A percentile compares a stretch with the other conserved stretches of the same genome.
phyloP scores from a whole-genome alignment of 2,113 vertebrate species.

The Thinocorus orbignyianus region DNA sequence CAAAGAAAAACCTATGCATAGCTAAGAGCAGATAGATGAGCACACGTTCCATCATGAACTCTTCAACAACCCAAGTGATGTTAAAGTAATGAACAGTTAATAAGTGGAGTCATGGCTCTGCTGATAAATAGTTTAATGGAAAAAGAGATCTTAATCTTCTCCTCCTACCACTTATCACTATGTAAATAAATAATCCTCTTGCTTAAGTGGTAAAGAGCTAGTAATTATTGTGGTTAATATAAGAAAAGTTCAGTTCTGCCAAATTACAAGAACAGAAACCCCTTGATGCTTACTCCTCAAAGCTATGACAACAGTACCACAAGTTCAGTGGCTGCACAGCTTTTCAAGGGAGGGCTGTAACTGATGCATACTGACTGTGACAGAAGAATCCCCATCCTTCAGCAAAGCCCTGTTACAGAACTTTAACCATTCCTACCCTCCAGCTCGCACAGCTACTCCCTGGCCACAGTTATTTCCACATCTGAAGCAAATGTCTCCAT shows the following conservation, averaged over 20 bases:
- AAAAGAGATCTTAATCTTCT: constrained; percentile 25
- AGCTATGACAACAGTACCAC: background rate
- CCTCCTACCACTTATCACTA: background rate
- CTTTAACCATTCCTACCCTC: background rate
- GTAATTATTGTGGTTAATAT: background rate
- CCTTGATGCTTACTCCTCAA: background rate
- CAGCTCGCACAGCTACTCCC: background rate
- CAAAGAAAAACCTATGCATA: background rate
- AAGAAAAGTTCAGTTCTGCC: background rate
- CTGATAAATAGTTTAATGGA: constrained; percentile 42
- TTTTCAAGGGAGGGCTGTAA: background rate
- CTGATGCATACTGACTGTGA: background rate
- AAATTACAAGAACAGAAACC: background rate
- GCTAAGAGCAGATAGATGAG: background rate
- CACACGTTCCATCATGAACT: background rate
- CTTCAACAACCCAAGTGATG: constrained; percentile 37
- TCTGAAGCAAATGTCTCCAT: background rate
- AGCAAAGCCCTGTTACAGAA: background rate
- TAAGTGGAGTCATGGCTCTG: constrained; percentile 4
- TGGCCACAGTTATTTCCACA: background rate
- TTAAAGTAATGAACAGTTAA: constrained; percentile 54
- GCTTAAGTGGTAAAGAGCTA: background rate
- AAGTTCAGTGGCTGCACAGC: background rate
- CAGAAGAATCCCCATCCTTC: background rate
- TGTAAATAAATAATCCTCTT: constrained; percentile 27